Percentiles rank a stretch among this genome's conserved stretches.
Evolutionary conservation across 2,797 vertebrate genomes (phyloP).

Genomic region (Sylvilagus floridanus): DNA sequence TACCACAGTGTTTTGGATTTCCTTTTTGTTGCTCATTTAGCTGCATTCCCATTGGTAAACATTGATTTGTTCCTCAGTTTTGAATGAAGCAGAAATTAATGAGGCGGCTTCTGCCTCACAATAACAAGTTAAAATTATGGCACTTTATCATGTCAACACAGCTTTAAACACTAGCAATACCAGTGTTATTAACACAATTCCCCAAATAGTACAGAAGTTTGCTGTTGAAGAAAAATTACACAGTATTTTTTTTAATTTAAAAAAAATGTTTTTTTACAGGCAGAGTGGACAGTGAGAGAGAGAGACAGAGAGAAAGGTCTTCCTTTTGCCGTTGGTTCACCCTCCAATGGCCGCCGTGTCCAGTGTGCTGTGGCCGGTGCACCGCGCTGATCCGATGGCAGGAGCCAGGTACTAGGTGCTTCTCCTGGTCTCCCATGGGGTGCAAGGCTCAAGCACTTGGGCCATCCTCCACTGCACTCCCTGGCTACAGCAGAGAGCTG

Average conservation of each 20-base stretch:
- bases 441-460: no score
- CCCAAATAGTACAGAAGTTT: slow-evolving; percentile 68
- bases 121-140: slow-evolving; percentile 82
- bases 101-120: slow-evolving; percentile 71
- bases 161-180: slow-evolving; percentile 73
- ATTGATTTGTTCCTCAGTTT: slow-evolving; percentile 77
- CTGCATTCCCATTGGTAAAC: slow-evolving; percentile 72
- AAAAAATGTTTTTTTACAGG: no score
- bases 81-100: slow-evolving; percentile 80
- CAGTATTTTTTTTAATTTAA: not conserved
- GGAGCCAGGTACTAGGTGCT: no score
- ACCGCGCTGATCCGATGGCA: no score
- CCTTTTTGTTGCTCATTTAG: slow-evolving; percentile 68
- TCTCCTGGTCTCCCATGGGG: no score
- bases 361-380: no score
- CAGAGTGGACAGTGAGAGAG: no score
- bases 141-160: slow-evolving; percentile 82
- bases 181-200: slow-evolving; percentile 65
- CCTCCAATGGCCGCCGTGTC: no score
- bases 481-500: no score
- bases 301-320: no score
- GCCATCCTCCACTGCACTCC: no score
- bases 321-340: no score
- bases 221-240: slow-evolving; percentile 59
- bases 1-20: slow-evolving; percentile 59